Percentiles rank a stretch among this genome's conserved stretches.
These are phyloP conservation scores for Lamprologus lemairii DNA, from an alignment of 2,113 vertebrate species.

Conservation along the genomic window DNA sequence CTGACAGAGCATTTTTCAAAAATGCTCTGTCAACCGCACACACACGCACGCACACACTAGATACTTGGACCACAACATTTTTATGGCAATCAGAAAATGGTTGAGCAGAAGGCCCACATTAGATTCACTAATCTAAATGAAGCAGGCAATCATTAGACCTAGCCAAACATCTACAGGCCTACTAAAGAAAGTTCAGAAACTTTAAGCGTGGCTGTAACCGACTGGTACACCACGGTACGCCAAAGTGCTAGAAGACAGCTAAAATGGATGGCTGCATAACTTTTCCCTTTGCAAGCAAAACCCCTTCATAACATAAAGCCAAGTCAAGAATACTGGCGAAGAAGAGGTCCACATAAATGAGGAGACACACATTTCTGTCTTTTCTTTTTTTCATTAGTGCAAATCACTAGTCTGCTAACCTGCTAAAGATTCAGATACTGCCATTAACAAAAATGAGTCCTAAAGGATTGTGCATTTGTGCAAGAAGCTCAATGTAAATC, in stretches of 20 bases:
- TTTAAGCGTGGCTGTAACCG: neutral
- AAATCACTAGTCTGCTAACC: neutral
- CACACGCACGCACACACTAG: fast-evolving
- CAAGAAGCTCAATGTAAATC: neutral
- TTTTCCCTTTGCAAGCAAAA: neutral
- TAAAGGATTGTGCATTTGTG: neutral
- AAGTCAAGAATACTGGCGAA: neutral
- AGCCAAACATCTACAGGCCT: neutral
- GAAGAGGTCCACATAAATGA: neutral
- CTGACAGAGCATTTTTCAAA: neutral
- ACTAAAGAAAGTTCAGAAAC: neutral
- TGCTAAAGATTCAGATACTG: neutral
- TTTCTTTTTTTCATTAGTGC: fast-evolving
- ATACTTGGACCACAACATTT: neutral
- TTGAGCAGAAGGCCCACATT: neutral
- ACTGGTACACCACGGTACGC: neutral
- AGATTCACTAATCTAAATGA: neutral
- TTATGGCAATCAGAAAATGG: neutral
- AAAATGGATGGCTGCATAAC: neutral
- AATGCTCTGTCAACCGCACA: neutral
- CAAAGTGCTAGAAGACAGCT: neutral
- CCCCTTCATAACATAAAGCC: neutral
- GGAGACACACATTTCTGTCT: neutral
- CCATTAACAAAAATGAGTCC: neutral
- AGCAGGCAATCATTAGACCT: neutral